These are phyloP conservation scores for Periparus ater DNA, from an alignment of 2,797 vertebrate genomes.

Conservation along the genomic window DNA sequence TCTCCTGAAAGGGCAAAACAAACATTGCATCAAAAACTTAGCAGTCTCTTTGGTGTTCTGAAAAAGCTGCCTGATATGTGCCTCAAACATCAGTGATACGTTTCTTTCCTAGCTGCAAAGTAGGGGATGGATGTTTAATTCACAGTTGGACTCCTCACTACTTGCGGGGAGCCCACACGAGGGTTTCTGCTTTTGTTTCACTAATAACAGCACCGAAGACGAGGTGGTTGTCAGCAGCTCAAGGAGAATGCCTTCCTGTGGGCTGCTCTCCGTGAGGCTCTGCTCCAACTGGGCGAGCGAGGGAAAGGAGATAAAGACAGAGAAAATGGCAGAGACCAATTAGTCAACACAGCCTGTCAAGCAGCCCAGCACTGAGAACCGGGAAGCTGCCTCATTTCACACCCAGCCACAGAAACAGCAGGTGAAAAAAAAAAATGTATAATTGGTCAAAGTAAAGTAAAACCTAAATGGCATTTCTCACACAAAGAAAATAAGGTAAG, in stretches of 20 bases:
- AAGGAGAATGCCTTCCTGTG: neutral
- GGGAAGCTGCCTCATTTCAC: neutral
- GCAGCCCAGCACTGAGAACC: neutral
- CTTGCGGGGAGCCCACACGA: neutral
- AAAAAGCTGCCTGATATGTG: neutral
- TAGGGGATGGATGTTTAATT: neutral
- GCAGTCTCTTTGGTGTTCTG: neutral
- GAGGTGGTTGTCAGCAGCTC: neutral
- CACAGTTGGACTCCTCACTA: neutral
- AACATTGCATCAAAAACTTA: neutral
- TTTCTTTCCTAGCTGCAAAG: neutral
- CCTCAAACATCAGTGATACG: neutral
- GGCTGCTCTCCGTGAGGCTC: neutral
- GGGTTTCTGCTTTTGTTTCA: neutral
- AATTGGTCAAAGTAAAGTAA: neutral
- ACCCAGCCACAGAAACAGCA: neutral
- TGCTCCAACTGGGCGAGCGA: neutral
- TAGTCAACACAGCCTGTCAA: slow-evolving; percentile 1
- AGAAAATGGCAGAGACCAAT: slow-evolving; percentile 20
- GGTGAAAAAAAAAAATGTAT: neutral
- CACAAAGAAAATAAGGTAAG: neutral
- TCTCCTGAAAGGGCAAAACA: neutral
- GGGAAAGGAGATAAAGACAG: neutral
- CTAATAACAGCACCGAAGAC: neutral
- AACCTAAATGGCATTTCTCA: neutral